A percentile compares a stretch with the other conserved stretches of the same genome.
Evolutionary conservation across 2,888 invertebrate genomes (phyloP).

Genomic region (Volucella zonaria): DNA sequence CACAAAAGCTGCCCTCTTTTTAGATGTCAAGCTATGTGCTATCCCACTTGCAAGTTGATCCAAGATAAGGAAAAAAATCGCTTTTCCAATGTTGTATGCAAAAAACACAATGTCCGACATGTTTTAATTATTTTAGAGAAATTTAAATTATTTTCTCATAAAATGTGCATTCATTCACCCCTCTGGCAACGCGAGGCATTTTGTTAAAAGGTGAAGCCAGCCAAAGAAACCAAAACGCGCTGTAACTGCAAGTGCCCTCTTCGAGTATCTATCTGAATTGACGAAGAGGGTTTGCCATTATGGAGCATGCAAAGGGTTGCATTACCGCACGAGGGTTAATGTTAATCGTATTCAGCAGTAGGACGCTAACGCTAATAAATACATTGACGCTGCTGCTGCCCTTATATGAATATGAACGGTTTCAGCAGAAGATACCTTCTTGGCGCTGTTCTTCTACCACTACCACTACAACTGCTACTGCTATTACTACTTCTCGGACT

Average conservation of each 20-base stretch:
- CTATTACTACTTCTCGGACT: constrained; percentile 22
- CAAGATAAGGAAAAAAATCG: constrained; percentile 65
- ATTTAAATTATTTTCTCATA: constrained; percentile 74
- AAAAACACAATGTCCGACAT: constrained; percentile 73
- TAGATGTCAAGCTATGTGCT: constrained; percentile 54
- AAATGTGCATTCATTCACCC: constrained; percentile 73
- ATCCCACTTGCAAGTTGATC: constrained; percentile 45
- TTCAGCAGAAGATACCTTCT: too few relatives aligned
- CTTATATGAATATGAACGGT: too few relatives aligned
- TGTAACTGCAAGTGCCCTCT: neutral
- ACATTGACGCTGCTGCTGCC: too few relatives aligned
- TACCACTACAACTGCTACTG: constrained; percentile 19
- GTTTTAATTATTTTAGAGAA: constrained; percentile 74
- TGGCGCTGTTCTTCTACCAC: constrained; percentile 22
- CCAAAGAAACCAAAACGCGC: constrained; percentile 46
- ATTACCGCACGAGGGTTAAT: constrained; percentile 63
- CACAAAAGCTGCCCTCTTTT: constrained; percentile 56
- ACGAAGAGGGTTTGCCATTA: constrained; percentile 30
- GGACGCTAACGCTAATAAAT: constrained; percentile 4
- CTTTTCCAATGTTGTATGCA: constrained; percentile 69
- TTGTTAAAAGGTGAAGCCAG: constrained; percentile 63
- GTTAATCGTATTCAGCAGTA: constrained; percentile 59
- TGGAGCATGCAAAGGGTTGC: constrained; percentile 62
- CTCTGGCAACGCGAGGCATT: constrained; percentile 57
- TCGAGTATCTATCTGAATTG: constrained; percentile 38